Evolutionary conservation across 2,797 vertebrate genomes (phyloP), one percentile per base, ranked within the genome.

Genomic region (Danio kyathit): DNA sequence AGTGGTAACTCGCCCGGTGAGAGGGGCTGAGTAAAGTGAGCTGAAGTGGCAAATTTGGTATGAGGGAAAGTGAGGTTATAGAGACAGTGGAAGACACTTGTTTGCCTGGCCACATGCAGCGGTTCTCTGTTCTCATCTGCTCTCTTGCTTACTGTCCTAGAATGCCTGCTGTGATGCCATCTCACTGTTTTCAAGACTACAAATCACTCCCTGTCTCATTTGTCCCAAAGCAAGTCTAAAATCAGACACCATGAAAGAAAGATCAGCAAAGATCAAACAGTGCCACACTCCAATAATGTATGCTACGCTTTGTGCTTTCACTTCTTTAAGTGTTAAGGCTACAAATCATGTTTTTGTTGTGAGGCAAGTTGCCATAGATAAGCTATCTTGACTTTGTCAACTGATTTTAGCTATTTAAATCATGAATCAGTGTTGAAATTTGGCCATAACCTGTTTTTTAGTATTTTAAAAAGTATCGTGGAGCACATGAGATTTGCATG

Each of bases 31-130:
- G 60, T 11, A 54, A 79, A 71, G 48, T 21, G 46, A 77, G 12
- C 16, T 69, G 52, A 70, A 61, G 56, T 49, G 65, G 56, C 41
- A 61, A 71, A 71, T 59, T 71, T 79, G 46, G 56, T 61, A 38
- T 56, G 10, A 10, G 75, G 21, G 10, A 67, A 71, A 60, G 21
- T 60, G 21, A 48, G 11, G 44, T 48, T 57, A 69, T 13, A 49
- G 21, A 76, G 44, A 64, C 57, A 51, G 17, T 14, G 43, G 13
- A 52, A 54, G 46, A 61, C 2, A 1, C 29, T 43, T 79, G 63
- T 66, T 67, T 46, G 46, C 29, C 56, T 43, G 44, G 5, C 56
- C 75, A 59, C 54, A 66, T 78, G 52, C 43, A 69, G 52, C 2
- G 43, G 52, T 57, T 70, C 66, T 70, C 21, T 40, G 46, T 61